Evolutionary conservation across 2,888 invertebrate genomes (phyloP), one percentile per base, ranked within the genome.

Genomic region (Tiphia femorata): DNA sequence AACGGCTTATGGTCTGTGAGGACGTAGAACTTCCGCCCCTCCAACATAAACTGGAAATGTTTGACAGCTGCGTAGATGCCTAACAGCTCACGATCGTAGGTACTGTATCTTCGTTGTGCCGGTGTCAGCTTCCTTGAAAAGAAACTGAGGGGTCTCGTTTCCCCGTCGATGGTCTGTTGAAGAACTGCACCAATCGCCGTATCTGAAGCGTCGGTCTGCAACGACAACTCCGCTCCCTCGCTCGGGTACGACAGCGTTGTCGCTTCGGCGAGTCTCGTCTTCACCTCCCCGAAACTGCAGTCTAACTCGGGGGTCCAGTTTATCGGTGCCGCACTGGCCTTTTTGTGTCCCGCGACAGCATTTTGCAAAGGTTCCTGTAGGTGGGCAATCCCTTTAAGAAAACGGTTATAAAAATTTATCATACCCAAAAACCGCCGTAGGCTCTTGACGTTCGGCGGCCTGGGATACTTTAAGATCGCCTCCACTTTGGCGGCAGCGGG

Each of bases 1-100:
- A 54, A 5, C 0, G 48, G 38, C 14, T 27, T 30, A 8, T 54
- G 48, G 10, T 54, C 48, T 4, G 48, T 49, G 10, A 10, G 12
- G 1, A 44, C 20, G 0, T 3, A 10, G 7, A 50, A 43, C 1
- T 27, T 2, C 2, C 43, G 23, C 5, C 50, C 37, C 10, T 50
- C 43, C 1, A 43, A 2, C 2, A 46, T 7, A 7, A 46, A 21
- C 12, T 29, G 20, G 10, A 52, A 44, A 10, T 27, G 17, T 20
- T 46, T 46, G 1, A 46, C 14, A 5, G 27, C 29, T 1, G 37
- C 29, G 30, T 37, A 52, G 3, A 47, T 30, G 1, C 30, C 52
- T 3, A 52, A 25, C 2, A 51, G 8, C 16, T 51, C 50, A n/a
- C 37, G 14, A 2, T 43, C 43, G 5, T 50, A 50, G 0, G 43